Conservation (phyloP, 1,140 invertebrate genomes). For the Drosophila watanabei region DNA sequence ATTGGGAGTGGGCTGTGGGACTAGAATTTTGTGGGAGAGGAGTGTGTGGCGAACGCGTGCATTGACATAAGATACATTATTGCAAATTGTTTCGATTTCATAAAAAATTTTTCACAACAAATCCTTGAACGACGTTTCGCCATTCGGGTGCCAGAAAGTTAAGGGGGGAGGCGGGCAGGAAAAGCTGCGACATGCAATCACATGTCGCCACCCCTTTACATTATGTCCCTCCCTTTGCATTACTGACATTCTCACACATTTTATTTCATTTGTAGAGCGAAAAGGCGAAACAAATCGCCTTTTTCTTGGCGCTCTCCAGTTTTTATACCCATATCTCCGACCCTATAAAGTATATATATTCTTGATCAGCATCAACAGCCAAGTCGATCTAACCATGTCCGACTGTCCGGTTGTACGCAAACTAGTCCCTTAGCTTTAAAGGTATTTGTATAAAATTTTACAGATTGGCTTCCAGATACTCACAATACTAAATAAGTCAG, state of each 20-base stretch:
- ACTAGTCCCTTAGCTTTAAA: no score
- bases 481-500: no score
- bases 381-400: no score
- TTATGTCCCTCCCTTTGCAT: not conserved
- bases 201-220: conserved; percentile 23
- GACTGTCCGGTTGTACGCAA: no score
- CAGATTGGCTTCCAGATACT: no score
- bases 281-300: no score
- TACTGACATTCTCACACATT: conserved; percentile 41
- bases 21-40: not conserved
- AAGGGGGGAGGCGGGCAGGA: conserved; percentile 4
- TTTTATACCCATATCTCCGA: not conserved
- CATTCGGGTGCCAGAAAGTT: conserved; percentile 39
- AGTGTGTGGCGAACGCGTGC: conserved; percentile 52
- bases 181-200: conserved; percentile 61
- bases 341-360: no score
- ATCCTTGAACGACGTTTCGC: conserved; percentile 59
- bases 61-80: conserved; percentile 83
- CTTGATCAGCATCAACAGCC: no score
- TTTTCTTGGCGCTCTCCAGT: not conserved
- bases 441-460: no score
- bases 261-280: conserved; percentile 73
- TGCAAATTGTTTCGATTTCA: conserved; percentile 83
- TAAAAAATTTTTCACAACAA: conserved; percentile 70
- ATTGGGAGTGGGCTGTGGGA: conserved; percentile 1